Percentiles rank a stretch among this genome's conserved stretches.
phyloP scores from a whole-genome alignment of 2,888 invertebrate species.

The Sclerodermus sp. region DNA sequence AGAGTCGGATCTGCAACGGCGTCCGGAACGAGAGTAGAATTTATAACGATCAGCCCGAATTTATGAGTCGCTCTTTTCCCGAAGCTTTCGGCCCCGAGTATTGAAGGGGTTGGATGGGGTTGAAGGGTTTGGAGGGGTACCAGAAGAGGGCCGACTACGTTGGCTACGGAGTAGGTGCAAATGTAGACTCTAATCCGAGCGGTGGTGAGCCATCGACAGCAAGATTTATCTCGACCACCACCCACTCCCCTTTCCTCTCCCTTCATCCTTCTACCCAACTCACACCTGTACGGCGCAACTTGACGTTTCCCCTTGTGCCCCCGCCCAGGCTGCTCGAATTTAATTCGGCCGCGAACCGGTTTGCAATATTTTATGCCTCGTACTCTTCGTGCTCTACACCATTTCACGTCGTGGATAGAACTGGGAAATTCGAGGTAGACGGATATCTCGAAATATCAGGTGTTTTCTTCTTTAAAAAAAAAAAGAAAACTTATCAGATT shows the following conservation, averaged over 20 bases:
- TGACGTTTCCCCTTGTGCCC: conserved; percentile 1
- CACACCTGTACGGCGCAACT: neutral
- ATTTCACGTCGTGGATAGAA: too few species aligned
- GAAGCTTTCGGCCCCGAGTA: conserved; percentile 2
- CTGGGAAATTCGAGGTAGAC: too few species aligned
- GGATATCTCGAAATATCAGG: too few species aligned
- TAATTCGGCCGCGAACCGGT: neutral
- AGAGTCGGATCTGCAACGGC: conserved; percentile 5
- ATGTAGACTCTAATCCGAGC: conserved; percentile 54
- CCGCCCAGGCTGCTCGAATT: too few species aligned
- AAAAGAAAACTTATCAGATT: too few species aligned
- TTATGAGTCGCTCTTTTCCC: conserved; percentile 41
- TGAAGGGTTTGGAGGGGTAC: conserved; percentile 5
- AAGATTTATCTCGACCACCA: conserved; percentile 50
- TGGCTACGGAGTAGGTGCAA: conserved; percentile 44
- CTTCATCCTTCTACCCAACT: conserved; percentile 9
- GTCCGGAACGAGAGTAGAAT: conserved; percentile 40
- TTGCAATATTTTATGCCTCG: neutral
- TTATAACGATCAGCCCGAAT: conserved; percentile 48
- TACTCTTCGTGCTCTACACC: neutral
- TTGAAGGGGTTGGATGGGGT: neutral
- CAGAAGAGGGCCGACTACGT: conserved; percentile 1
- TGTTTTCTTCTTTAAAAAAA: too few species aligned
- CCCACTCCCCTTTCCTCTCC: conserved; percentile 5
- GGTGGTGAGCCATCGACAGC: conserved; percentile 54